A percentile compares a stretch with the other conserved stretches of the same genome.
phyloP scores from a whole-genome alignment of 2,797 vertebrate species.

The Alca torda region DNA sequence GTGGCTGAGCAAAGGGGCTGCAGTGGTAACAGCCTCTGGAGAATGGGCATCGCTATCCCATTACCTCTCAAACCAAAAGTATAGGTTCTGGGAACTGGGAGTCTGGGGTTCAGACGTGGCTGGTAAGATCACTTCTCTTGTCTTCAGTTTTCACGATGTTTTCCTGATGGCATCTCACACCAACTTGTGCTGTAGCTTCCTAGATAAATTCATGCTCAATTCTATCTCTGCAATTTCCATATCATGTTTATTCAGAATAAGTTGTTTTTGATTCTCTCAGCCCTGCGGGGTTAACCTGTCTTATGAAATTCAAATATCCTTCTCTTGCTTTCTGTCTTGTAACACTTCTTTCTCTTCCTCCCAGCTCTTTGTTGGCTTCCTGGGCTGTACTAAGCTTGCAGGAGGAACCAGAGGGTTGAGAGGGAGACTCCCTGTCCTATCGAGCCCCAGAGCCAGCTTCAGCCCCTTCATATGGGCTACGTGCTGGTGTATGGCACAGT shows the following conservation, averaged over 20 bases:
- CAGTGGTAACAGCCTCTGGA: background rate
- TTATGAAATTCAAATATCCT: conserved; percentile 75
- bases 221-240: conserved; percentile 69
- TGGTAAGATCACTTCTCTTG: background rate
- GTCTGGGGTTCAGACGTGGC: background rate
- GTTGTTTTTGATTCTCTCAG: conserved; percentile 68
- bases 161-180: conserved; percentile 51
- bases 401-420: background rate
- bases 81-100: background rate
- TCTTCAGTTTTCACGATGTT: background rate
- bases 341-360: conserved; percentile 29
- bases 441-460: background rate
- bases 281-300: conserved; percentile 72
- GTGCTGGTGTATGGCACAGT: background rate
- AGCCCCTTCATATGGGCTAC: background rate
- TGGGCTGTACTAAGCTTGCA: conserved; percentile 10
- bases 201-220: conserved; percentile 55
- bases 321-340: conserved; percentile 48
- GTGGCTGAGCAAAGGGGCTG: background rate
- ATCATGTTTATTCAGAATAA: conserved; percentile 78
- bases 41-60: background rate
- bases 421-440: background rate
- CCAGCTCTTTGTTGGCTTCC: conserved; percentile 29
- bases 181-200: conserved; percentile 8
- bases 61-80: background rate